A percentile compares a stretch with the other conserved stretches of the same genome.
phyloP scores from a whole-genome alignment of 92 coral and sea anemone genomes.

The Galaxea fascicularis region DNA sequence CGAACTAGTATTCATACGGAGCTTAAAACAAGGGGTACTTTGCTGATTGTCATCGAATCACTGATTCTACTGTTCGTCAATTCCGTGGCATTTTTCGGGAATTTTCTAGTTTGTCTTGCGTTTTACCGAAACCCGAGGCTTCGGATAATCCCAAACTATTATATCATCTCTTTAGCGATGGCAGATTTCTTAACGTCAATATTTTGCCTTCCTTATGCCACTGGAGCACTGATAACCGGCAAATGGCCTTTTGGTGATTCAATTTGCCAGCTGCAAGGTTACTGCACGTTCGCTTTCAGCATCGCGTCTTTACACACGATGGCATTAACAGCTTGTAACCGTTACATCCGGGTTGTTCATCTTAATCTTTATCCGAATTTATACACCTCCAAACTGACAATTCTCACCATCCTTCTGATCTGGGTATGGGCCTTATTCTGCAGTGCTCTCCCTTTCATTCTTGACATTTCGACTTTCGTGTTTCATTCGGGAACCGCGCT shows the following conservation, averaged over 20 bases:
- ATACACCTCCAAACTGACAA: constrained; percentile 35
- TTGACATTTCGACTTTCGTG: constrained; percentile 20
- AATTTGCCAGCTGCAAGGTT: constrained; percentile 55
- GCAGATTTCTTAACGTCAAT: constrained; percentile 44
- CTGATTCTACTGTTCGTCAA: constrained; percentile 27
- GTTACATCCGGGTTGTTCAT: constrained; percentile 45
- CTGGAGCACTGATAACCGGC: constrained; percentile 37
- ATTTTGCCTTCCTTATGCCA: constrained; percentile 31
- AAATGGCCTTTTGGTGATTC: constrained; percentile 36
- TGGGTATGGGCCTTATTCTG: constrained; percentile 49
- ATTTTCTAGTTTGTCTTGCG: constrained; percentile 37
- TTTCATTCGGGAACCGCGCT: constrained; percentile 56
- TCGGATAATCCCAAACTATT: constrained; percentile 50
- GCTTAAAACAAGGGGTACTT: constrained; percentile 8
- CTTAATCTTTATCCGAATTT: constrained; percentile 24
- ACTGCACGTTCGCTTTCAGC: constrained; percentile 30
- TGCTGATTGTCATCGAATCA: constrained; percentile 36
- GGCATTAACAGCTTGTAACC: constrained; percentile 49
- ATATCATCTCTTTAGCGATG: constrained; percentile 41
- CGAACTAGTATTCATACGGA: background rate
- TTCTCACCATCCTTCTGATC: constrained; percentile 5
- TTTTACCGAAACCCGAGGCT: constrained; percentile 46
- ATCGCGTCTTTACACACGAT: constrained; percentile 44
- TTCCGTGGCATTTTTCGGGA: constrained; percentile 46
- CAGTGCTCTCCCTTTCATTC: constrained; percentile 45